A percentile compares a stretch with the other conserved stretches of the same genome.
Conservation (phyloP, 2,113 vertebrate genomes). For the Laticauda colubrina region DNA sequence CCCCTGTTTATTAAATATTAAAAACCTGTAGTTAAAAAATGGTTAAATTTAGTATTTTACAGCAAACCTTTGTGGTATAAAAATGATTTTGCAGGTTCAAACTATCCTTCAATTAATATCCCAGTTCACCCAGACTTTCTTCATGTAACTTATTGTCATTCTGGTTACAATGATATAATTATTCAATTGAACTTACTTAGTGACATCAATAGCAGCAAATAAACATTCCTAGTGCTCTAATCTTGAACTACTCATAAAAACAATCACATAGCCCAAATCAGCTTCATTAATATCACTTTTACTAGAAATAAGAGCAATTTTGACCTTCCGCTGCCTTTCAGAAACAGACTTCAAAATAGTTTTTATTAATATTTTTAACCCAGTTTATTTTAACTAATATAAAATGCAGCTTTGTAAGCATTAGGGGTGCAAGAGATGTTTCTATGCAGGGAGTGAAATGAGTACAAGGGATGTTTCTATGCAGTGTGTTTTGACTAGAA, state of each 20-base stretch:
- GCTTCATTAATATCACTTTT: not conserved
- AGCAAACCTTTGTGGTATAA: not conserved
- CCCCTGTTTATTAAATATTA: not conserved
- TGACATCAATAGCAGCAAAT: not conserved
- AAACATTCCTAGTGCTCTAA: not conserved
- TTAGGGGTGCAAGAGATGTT: too few relatives aligned
- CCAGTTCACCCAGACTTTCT: not conserved
- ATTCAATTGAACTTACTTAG: not conserved
- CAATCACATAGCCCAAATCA: not conserved
- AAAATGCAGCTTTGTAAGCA: not conserved
- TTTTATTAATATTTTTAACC: not conserved
- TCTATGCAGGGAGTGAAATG: not conserved
- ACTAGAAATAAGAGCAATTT: not conserved
- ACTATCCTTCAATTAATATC: not conserved
- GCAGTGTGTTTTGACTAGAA: not conserved
- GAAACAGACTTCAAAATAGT: not conserved
- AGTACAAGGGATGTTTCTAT: not conserved
- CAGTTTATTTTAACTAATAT: not conserved
- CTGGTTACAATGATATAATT: not conserved
- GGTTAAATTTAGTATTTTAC: not conserved
- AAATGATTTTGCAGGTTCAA: not conserved
- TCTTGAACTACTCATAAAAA: not conserved
- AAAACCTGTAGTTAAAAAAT: slow-evolving; percentile 40
- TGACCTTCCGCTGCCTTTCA: not conserved
- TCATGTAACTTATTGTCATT: not conserved